Evolutionary conservation across 2,888 invertebrate genomes (phyloP).

Genomic region (Glaucopsyche alexis): DNA sequence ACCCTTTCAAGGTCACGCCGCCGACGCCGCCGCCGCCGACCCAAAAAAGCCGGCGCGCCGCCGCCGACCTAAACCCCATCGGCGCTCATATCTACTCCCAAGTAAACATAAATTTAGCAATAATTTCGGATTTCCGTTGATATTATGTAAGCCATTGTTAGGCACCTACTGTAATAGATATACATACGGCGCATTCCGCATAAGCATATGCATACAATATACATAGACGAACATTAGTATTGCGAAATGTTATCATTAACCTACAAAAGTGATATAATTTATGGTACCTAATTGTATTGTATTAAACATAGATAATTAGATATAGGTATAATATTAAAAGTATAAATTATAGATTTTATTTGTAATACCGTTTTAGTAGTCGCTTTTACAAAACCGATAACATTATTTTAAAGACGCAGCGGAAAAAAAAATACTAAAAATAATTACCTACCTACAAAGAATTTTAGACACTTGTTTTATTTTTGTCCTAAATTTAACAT

Average conservation of each 20-base stretch:
- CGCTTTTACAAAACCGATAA: not conserved
- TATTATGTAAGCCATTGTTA: constrained; percentile 9
- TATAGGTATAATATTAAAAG: no score
- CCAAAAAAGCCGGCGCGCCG: no score
- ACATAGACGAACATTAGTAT: not conserved
- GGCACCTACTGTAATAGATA: not conserved
- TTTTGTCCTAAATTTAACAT: not conserved
- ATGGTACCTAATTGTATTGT: not conserved
- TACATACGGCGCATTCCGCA: not conserved
- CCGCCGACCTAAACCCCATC: no score
- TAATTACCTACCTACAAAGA: not conserved
- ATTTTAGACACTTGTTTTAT: not conserved
- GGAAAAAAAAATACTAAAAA: not conserved
- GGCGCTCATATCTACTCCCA: no score
- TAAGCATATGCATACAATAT: constrained; percentile 17
- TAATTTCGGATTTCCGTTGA: constrained; percentile 9
- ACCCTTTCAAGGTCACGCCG: no score
- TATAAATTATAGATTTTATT: not conserved
- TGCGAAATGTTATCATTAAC: constrained; percentile 2
- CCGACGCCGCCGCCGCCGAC: no score
- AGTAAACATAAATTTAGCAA: constrained; percentile 11
- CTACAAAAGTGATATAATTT: constrained; percentile 7
- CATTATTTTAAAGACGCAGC: not conserved
- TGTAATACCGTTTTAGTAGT: not conserved
- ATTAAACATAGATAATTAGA: no score